A percentile compares a stretch with the other conserved stretches of the same genome.
Evolutionary conservation across 1,140 invertebrate genomes (phyloP).

Genomic region (Pissodes strobi): DNA sequence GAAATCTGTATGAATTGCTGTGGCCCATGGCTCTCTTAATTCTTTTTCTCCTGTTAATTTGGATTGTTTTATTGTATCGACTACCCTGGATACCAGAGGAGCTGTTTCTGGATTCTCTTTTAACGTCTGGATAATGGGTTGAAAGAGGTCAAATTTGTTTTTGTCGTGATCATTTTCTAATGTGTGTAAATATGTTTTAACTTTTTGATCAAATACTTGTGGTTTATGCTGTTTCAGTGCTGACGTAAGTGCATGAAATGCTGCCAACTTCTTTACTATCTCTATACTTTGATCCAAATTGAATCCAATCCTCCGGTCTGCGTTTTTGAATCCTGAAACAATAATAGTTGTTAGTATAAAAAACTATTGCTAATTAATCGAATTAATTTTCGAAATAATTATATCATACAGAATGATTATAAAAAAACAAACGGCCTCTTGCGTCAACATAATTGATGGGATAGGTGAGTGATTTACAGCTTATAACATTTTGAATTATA

Average conservation of each 20-base stretch:
- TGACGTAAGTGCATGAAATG: conserved; percentile 61
- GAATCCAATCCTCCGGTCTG: conserved; percentile 55
- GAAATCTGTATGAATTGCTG: conserved; percentile 61
- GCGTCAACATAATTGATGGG: too few relatives aligned
- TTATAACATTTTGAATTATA: too few relatives aligned
- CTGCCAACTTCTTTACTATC: conserved; percentile 57
- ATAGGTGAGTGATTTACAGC: too few relatives aligned
- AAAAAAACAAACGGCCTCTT: too few relatives aligned
- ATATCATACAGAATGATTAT: too few relatives aligned
- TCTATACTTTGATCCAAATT: conserved; percentile 56
- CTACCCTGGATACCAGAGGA: not conserved
- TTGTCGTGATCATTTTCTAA: not conserved
- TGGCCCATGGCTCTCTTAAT: conserved; percentile 55
- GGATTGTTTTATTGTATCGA: not conserved
- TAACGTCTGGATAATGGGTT: not conserved
- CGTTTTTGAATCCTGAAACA: conserved; percentile 51
- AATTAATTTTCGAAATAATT: too few relatives aligned
- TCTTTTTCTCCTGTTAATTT: not conserved
- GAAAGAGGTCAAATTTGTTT: not conserved
- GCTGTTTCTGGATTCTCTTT: conserved; percentile 1
- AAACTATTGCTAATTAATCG: not conserved
- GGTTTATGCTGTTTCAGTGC: conserved; percentile 56
- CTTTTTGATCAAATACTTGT: conserved; percentile 53
- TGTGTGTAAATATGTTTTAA: conserved; percentile 29
- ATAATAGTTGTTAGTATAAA: not conserved